Conservation (phyloP, 2,888 invertebrate species). For the Aphidius colemani region DNA sequence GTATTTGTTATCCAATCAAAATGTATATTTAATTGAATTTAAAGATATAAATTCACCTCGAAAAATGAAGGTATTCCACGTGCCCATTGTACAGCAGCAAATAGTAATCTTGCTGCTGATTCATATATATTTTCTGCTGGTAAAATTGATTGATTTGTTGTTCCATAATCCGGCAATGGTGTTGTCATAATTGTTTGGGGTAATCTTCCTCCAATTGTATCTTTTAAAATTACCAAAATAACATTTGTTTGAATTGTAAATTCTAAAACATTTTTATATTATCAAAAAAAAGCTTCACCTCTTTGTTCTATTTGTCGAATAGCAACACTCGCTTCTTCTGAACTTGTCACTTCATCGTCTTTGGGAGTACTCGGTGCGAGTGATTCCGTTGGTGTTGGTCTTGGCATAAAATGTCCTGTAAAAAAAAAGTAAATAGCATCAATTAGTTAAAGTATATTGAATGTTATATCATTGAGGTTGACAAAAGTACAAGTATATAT, state of each 20-base stretch:
- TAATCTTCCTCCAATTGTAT: constrained; percentile 37
- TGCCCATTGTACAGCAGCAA: constrained; percentile 80
- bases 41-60: constrained; percentile 62
- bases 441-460: background rate
- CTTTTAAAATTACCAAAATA: background rate
- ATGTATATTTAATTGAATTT: constrained; percentile 14
- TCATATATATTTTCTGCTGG: constrained; percentile 70
- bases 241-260: background rate
- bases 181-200: constrained; percentile 52
- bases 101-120: constrained; percentile 76
- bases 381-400: constrained; percentile 50
- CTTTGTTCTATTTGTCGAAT: constrained; percentile 39
- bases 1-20: no score
- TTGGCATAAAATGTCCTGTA: constrained; percentile 60
- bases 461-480: background rate
- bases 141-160: constrained; percentile 62
- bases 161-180: constrained; percentile 54
- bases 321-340: constrained; percentile 67
- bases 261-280: background rate
- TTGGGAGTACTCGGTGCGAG: constrained; percentile 63
- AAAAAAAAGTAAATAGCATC: background rate
- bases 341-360: constrained; percentile 78
- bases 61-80: constrained; percentile 76
- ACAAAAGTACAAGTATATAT: background rate
- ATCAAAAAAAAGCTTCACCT: constrained; percentile 20